Conservation (phyloP, 2,888 invertebrate genomes). For the Dicroscelio sp. region DNA sequence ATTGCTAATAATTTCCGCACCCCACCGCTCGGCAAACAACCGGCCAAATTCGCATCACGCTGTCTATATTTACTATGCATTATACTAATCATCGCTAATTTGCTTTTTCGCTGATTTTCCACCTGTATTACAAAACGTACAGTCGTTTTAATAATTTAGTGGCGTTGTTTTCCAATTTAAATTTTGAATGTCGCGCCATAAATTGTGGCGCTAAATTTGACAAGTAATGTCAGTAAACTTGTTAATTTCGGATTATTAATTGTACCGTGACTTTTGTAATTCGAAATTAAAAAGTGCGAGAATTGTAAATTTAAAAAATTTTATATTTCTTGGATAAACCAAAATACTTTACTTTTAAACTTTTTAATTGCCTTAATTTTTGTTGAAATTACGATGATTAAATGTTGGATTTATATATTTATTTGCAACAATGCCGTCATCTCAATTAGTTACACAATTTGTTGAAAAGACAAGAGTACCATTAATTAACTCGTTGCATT, state of each 20-base stretch:
- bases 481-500: slow-evolving; percentile 35
- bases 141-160: too few species aligned
- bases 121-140: too few species aligned
- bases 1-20: slow-evolving; percentile 86
- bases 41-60: slow-evolving; percentile 46
- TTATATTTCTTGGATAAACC: too few species aligned
- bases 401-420: too few species aligned
- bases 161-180: background rate
- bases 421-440: background rate
- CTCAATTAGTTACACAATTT: background rate
- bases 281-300: too few species aligned
- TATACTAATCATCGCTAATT: slow-evolving; percentile 67
- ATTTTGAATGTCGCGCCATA: background rate
- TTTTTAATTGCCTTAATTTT: background rate
- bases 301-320: too few species aligned
- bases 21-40: slow-evolving; percentile 52
- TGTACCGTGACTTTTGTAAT: too few species aligned
- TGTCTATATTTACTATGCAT: slow-evolving; percentile 60
- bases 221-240: background rate
- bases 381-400: background rate
- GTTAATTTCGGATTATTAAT: too few species aligned
- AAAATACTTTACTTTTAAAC: too few species aligned
- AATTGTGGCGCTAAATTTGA: background rate
- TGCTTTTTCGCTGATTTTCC: slow-evolving; percentile 20
- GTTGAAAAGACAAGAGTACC: slow-evolving; percentile 8